phyloP scores from a whole-genome alignment of 2,797 vertebrate species.

The Carduelis carduelis region DNA sequence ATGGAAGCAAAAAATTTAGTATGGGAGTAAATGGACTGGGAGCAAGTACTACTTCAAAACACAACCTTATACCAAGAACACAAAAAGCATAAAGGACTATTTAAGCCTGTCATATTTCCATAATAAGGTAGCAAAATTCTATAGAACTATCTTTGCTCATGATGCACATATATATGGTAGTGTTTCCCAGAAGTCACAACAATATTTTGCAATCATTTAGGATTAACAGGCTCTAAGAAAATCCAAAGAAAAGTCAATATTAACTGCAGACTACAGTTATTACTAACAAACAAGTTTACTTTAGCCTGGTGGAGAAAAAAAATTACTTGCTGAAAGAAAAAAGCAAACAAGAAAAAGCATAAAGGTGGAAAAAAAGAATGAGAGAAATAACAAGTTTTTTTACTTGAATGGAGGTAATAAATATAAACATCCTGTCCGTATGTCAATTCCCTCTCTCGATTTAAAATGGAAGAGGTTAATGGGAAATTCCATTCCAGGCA shows the following conservation, averaged over 20 bases:
- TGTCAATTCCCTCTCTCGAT: background rate
- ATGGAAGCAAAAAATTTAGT: background rate
- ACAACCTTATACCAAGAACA: background rate
- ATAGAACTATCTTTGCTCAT: background rate
- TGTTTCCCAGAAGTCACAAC: background rate
- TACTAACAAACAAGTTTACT: background rate
- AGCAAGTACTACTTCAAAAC: background rate
- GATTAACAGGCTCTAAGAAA: background rate
- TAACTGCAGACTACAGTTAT: background rate
- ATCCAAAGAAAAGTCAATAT: background rate
- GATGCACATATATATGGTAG: background rate
- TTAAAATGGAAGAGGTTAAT: background rate
- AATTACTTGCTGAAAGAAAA: background rate
- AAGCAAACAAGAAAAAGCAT: background rate
- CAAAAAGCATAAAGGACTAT: background rate
- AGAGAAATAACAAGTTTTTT: background rate
- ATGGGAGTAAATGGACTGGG: background rate
- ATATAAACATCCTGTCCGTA: background rate
- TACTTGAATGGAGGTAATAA: background rate
- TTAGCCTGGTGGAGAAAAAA: background rate
- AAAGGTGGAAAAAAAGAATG: accelerated
- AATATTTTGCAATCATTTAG: background rate
- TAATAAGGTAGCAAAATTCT: background rate
- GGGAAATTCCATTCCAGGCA: background rate
- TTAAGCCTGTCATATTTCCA: background rate